phyloP scores from a whole-genome alignment of 2,888 invertebrate genomes.

The Macaria notata region DNA sequence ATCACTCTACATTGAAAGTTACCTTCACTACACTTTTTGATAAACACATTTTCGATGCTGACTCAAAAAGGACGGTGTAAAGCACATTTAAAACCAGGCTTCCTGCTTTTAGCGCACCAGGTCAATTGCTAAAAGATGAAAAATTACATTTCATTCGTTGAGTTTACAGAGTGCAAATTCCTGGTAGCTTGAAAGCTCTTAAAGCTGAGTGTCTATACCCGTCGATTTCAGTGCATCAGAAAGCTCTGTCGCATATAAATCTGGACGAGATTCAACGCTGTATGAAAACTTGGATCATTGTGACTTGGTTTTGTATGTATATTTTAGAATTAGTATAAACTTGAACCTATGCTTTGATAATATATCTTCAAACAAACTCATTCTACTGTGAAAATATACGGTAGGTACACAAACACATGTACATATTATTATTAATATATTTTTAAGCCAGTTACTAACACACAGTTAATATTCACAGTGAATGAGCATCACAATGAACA shows the following conservation, averaged over 20 bases:
- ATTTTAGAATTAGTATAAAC: not conserved
- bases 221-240: constrained; percentile 9
- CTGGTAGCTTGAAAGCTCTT: constrained; percentile 3
- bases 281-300: constrained; percentile 3
- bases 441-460: no score
- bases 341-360: no score
- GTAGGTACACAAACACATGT: no score
- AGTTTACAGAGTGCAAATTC: constrained; percentile 4
- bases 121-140: not conserved
- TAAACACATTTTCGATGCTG: no score
- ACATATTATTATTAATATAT: no score
- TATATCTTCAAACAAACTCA: no score
- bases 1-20: no score
- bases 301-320: not conserved
- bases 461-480: no score
- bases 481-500: no score
- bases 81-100: not conserved
- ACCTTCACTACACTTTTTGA: no score
- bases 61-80: no score
- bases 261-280: not conserved
- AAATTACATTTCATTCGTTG: constrained; percentile 1
- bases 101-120: not conserved
- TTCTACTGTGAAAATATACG: no score
- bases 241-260: constrained; percentile 4
- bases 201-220: constrained; percentile 3